Conservation (phyloP, 37 sponge, comb jelly and placozoan genomes). For the Haliclona indistincta region DNA sequence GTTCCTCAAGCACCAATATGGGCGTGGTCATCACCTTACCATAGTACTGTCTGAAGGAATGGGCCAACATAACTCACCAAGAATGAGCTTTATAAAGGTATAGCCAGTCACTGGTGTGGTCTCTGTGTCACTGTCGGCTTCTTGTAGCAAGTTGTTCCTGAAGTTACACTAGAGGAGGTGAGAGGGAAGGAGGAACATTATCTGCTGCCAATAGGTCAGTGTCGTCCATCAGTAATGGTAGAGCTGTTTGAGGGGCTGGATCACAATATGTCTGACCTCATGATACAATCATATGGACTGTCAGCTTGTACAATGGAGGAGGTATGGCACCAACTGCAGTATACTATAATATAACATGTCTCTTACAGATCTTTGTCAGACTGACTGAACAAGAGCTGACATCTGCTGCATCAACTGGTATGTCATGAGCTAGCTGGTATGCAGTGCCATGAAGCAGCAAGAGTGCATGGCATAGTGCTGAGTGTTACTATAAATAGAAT, state of each 20-base stretch:
- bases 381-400: conserved; percentile 38
- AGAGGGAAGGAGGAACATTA: conserved; percentile 70
- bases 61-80: not conserved
- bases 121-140: not conserved
- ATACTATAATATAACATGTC: not conserved
- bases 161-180: conserved; percentile 53
- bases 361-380: conserved; percentile 42
- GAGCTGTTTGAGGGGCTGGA: conserved; percentile 63
- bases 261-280: conserved; percentile 11
- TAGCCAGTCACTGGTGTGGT: not conserved
- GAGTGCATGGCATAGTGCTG: too few species aligned
- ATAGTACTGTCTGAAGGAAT: conserved; percentile 18
- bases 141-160: conserved; percentile 33
- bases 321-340: conserved; percentile 25
- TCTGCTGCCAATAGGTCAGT: conserved; percentile 67
- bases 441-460: too few species aligned
- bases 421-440: not conserved
- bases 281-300: conserved; percentile 59
- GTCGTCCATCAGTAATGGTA: conserved; percentile 42
- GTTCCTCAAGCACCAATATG: conserved; percentile 77
- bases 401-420: not conserved
- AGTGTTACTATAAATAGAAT: too few species aligned
- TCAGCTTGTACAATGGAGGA: conserved; percentile 75
- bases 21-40: conserved; percentile 82
- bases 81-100: not conserved